Evolutionary conservation across 2,113 vertebrate species (phyloP), one percentile per base, ranked within the genome.

Genomic region (Pagrus major): DNA sequence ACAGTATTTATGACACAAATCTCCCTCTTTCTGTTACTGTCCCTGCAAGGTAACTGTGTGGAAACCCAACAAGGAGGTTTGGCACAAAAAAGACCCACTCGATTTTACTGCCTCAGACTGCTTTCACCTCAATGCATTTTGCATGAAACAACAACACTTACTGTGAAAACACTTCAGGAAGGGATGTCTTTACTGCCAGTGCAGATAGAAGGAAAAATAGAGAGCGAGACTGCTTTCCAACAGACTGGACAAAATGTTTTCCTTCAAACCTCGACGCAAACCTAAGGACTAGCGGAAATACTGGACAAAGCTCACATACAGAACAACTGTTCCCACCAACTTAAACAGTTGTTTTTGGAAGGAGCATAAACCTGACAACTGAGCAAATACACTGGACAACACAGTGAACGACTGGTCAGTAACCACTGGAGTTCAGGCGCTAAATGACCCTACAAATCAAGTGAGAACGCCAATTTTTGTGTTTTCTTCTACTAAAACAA

Each of bases 61-160:
- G 46, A 61, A 71, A 54, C 56, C 54, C 16, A 51, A 76, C 55
- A 27, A 54, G 35, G 33, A 76, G 55, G 35, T 39, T 10, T 55
- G 59, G 31, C 47, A 65, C 18, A 7, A 27, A 44, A 37, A 14
- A 29, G 23, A 18, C 60, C 11, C 59, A 2, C 21, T 51, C 66
- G 7, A 65, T 31, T 21, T 29, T 11, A 31, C 8, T 9, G 3
- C 15, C 41, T 47, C 29, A 47, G 16, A 35, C n/a, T 21, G 18
- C 31, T 49, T 66, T n/a, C 27, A 56, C n/a, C n/a, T 59, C 52
- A n/a, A 9, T 39, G 37, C 9, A 39, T 27, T 31, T 52, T 25
- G 35, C 21, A 27, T 20, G n/a, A 37, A 52, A 63, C 11, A 10
- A n/a, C 23, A 25, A 42, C 37, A 11, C 25, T 29, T 55, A 0